Base-by-base conservation (phyloP, 2,797 vertebrate species). In the Benthosema pterotum region DNA sequence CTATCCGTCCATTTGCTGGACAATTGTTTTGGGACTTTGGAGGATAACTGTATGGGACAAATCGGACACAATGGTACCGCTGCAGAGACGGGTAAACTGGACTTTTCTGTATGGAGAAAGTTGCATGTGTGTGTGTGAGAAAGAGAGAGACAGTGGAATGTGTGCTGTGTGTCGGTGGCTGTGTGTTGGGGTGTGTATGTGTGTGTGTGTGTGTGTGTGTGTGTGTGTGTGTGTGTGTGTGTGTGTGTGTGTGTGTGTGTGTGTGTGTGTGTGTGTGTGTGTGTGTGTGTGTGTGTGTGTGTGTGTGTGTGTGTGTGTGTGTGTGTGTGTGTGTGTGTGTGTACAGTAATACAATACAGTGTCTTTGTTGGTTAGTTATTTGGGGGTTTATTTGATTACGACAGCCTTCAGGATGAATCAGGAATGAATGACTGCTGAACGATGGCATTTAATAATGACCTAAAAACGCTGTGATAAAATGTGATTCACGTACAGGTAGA, bases 51-150 rank as follows among this genome's bases (percentile, higher is more conserved):
- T 28, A 32, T 15, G 65, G 67, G 56, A 69, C 64, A 80, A 57
- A 13, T 57, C 25, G 85, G 84, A 84, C 73, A 91, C 86, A 57
- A 88, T 93, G 87, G 75, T 92, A 63, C 80, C 88, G 60, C 84
- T 82, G 74, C 91, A 88, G 11, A 91, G 86, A 86, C 88, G 84
- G 92, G 90, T 93, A 92, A 93, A 82, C 50, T 70, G 69, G 65
- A 78, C 59, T 76, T 82, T 53, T 79, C 65, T 38, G 5, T 50
- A 12, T n/a, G n/a, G 59, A 49, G 43, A 38, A 38, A 38, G 63
- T 65, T 46, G 57, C 50, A 43, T n/a, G 5, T 11, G 56, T 13
- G 57, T 12, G 46, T 1, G 16, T 50, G 15, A n/a, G n/a, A n/a
- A n/a, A 64, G 65, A 68, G 38, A 69, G 57, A n/a, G n/a, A n/a